A percentile compares a stretch with the other conserved stretches of the same genome.
Conservation (phyloP, 1,140 invertebrate genomes). For the Ceratosolen fusciceps region DNA sequence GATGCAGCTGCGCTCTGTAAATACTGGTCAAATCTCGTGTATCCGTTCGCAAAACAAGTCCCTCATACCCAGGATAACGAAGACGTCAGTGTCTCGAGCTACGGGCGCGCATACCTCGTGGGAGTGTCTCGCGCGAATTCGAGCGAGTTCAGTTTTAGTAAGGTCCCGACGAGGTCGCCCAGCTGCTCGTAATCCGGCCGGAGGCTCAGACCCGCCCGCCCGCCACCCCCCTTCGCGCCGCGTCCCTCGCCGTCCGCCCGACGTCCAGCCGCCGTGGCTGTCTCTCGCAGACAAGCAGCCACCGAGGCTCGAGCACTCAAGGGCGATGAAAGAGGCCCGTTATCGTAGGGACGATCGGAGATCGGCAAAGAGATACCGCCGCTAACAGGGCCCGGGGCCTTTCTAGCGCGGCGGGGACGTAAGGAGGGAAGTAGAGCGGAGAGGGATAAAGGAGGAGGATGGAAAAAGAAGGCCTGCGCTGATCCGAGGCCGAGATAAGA, state of each 20-base stretch:
- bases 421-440: background rate
- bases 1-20: slow-evolving; percentile 27
- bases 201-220: slow-evolving; percentile 39
- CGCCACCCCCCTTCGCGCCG: background rate
- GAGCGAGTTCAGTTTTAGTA: slow-evolving; percentile 52
- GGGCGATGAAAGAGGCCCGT: slow-evolving; percentile 62
- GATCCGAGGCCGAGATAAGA: slow-evolving; percentile 60
- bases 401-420: background rate
- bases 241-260: slow-evolving; percentile 22
- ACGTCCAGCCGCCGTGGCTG: slow-evolving; percentile 8
- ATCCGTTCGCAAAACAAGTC: slow-evolving; percentile 21
- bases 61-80: slow-evolving; percentile 45
- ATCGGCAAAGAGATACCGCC: slow-evolving; percentile 59
- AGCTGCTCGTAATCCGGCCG: slow-evolving; percentile 63
- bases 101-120: slow-evolving; percentile 6
- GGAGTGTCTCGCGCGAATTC: slow-evolving; percentile 47
- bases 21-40: slow-evolving; percentile 28
- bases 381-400: slow-evolving; percentile 64
- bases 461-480: slow-evolving; percentile 14
- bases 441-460: no score
- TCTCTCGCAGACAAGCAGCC: no score
- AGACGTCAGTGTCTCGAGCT: slow-evolving; percentile 50
- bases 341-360: slow-evolving; percentile 62
- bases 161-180: slow-evolving; percentile 53
- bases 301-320: no score